Evolutionary conservation across 2,113 vertebrate genomes (phyloP), one percentile per base, ranked within the genome.

Genomic region (Gymnobelideus leadbeateri): DNA sequence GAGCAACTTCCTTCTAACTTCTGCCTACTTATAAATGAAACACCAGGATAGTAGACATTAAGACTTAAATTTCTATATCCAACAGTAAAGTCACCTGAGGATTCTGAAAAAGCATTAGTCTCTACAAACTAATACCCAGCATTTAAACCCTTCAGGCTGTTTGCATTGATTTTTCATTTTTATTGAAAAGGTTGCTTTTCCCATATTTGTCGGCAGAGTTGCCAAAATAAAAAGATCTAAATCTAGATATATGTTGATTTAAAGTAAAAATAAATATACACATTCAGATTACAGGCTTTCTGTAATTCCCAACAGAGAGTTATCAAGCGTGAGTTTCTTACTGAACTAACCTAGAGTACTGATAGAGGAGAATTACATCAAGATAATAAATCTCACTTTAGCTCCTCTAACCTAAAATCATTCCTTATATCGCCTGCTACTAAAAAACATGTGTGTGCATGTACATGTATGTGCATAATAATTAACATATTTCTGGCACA

Each of bases 81-180:
- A 97, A 96, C 93, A 96, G 94, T 93, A 96, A 96, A 93, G 52
- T 92, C 68, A 97, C 91, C 97, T 89, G 95, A 96, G 96, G 61
- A 89, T 0, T 1, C 31, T 95, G 89, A 94, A 93, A 96, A 37
- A 93, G 91, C 89, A 97, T 97, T 97, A 1, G 94, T 97, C 96
- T 97, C 91, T 94, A 93, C 96, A 97, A 97, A 90, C 96, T 92
- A 97, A 95, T 95, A 96, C 55, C 96, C 51, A 94, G 26, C 50
- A 93, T 28, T 51, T 61, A 91, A 95, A 54, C 90, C 91, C 96
- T 97, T 46, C 14, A 55, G 84, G 96, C 55, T 90, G 93, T 95
- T 95, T 91, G 53, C 96, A 96, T 95, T 94, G 96, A 97, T 96
- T 97, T 98, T 96, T 61, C 89, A 97, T 96, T 96, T 90, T 96